Percentiles rank a stretch among this genome's conserved stretches.
Conservation (phyloP, 1,140 invertebrate species). For the Saccostrea echinata region DNA sequence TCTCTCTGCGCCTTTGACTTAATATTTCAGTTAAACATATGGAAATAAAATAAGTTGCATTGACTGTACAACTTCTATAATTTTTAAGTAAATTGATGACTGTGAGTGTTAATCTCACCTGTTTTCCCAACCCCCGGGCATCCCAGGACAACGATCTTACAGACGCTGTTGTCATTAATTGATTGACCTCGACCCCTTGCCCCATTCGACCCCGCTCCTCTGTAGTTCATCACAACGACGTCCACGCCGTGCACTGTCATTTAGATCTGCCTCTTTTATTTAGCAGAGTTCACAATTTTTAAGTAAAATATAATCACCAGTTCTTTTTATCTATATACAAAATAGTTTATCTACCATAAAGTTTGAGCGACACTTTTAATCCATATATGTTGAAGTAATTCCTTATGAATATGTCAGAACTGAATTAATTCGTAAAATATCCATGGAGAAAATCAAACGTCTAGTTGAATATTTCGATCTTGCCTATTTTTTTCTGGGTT, state of each 20-base stretch:
- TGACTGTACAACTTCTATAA: no score
- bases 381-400: neutral
- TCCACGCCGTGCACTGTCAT: slow-evolving; percentile 20
- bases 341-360: neutral
- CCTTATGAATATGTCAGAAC: no score
- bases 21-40: no score
- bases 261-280: neutral
- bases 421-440: no score
- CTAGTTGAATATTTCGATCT: no score
- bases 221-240: slow-evolving; percentile 21
- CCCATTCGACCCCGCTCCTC: slow-evolving; percentile 42
- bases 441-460: no score
- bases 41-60: no score
- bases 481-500: no score
- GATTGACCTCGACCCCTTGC: slow-evolving; percentile 36
- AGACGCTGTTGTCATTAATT: slow-evolving; percentile 55
- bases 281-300: neutral
- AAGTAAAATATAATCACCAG: neutral
- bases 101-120: slow-evolving; percentile 56
- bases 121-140: slow-evolving; percentile 67
- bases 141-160: slow-evolving; percentile 66
- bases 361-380: neutral
- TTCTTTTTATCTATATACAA: neutral
- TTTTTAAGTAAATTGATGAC: no score
- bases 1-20: no score